Percentiles rank a stretch among this genome's conserved stretches.
Evolutionary conservation across 2,113 vertebrate species (phyloP).

Genomic region (Dromiciops gliroides): DNA sequence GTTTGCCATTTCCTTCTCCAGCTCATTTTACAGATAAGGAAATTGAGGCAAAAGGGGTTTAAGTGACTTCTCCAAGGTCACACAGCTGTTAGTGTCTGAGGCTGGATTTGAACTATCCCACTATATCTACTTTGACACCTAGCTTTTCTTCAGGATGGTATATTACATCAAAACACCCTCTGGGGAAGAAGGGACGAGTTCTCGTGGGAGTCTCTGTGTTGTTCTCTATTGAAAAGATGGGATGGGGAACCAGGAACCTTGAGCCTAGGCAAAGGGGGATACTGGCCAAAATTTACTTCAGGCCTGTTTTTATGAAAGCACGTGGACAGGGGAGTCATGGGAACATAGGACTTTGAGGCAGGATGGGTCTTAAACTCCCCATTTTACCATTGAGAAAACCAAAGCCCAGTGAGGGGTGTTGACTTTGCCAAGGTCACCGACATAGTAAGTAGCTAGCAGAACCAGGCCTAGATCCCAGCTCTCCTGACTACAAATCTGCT

Average conservation of each 20-base stretch:
- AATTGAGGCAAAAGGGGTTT: not conserved
- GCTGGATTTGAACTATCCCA: not conserved
- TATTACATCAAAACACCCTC: not conserved
- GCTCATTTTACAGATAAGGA: not conserved
- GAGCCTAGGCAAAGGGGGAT: slow-evolving; percentile 60
- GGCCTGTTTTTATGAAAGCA: slow-evolving; percentile 60
- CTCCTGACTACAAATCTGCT: not conserved
- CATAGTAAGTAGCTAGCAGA: not conserved
- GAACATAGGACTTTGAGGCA: not conserved
- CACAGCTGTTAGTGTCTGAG: not conserved
- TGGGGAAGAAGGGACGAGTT: slow-evolving; percentile 41
- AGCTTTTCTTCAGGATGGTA: not conserved
- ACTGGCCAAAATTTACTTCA: slow-evolving; percentile 68
- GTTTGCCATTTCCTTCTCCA: not conserved
- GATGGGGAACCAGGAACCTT: slow-evolving; percentile 56
- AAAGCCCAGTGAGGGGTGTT: not conserved
- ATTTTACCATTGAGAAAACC: not conserved
- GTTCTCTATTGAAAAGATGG: slow-evolving; percentile 64
- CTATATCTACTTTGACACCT: not conserved
- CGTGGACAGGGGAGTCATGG: not conserved
- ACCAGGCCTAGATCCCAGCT: not conserved
- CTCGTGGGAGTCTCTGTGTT: slow-evolving; percentile 45
- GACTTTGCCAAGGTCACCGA: not conserved
- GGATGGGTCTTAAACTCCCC: not conserved
- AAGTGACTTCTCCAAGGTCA: not conserved